These are phyloP conservation scores for Okamejei kenojei DNA, from an alignment of 2,797 vertebrate species.

Conservation along the genomic window DNA sequence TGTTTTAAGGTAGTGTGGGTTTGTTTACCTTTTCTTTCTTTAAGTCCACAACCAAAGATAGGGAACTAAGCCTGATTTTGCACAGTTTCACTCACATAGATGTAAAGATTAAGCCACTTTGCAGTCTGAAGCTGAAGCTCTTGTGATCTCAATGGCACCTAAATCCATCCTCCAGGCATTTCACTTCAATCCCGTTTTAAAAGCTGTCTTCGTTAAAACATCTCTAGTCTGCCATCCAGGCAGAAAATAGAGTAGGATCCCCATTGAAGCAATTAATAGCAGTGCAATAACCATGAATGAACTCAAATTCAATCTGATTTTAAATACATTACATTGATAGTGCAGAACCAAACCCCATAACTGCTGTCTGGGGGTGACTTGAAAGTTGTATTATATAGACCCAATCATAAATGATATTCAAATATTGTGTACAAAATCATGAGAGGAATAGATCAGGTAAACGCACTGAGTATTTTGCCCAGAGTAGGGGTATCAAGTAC, in stretches of 20 bases:
- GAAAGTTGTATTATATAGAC: background rate
- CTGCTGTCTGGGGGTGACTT: background rate
- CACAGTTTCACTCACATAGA: background rate
- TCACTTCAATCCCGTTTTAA: background rate
- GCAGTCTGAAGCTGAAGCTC: background rate
- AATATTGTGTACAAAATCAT: no score
- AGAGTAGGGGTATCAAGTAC: no score
- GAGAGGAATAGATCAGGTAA: no score
- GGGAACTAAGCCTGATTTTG: background rate
- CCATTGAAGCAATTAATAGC: slow-evolving; percentile 3
- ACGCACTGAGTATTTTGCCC: no score
- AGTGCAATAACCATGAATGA: background rate
- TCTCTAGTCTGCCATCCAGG: background rate
- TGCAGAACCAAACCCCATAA: background rate
- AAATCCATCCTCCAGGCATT: slow-evolving; percentile 33
- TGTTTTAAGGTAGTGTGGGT: background rate
- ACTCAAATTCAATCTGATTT: background rate
- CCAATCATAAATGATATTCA: no score
- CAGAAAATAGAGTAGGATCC: background rate
- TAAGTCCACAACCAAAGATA: background rate
- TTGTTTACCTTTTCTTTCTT: background rate
- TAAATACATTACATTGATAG: background rate
- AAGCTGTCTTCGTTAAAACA: background rate
- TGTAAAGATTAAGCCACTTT: slow-evolving; percentile 17
- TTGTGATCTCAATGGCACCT: background rate